These are phyloP conservation scores for Nebria salina DNA, from an alignment of 2,888 invertebrate species.

Conservation along the genomic window DNA sequence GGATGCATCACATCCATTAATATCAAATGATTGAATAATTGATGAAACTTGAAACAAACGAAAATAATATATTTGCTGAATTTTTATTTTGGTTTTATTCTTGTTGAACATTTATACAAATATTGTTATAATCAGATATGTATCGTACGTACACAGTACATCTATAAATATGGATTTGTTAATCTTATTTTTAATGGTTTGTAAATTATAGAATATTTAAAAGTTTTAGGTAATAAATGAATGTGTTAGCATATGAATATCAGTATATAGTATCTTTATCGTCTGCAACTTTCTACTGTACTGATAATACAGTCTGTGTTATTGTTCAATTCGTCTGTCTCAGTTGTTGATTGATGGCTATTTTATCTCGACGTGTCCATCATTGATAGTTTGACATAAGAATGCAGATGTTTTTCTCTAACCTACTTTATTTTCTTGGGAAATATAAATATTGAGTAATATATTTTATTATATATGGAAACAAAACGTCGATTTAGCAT, in stretches of 20 bases:
- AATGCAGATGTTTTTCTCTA: conserved; percentile 14
- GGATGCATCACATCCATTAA: conserved; percentile 18
- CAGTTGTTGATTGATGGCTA: not conserved
- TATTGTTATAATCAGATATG: not conserved
- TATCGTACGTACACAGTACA: not conserved
- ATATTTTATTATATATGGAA: not conserved
- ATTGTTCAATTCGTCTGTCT: conserved; percentile 12
- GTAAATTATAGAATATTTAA: too few relatives aligned
- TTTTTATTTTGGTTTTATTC: conserved; percentile 28
- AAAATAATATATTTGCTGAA: not conserved
- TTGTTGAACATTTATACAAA: conserved; percentile 38
- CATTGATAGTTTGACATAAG: conserved; percentile 5
- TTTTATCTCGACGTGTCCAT: conserved; percentile 15
- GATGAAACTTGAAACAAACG: conserved; percentile 26
- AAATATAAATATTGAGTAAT: not conserved
- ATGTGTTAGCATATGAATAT: too few relatives aligned
- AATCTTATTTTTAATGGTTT: too few relatives aligned
- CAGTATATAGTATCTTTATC: not conserved
- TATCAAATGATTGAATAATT: conserved; percentile 37
- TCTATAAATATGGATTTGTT: not conserved
- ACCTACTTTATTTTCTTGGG: not conserved
- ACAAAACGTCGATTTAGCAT: not conserved
- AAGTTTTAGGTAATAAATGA: too few relatives aligned
- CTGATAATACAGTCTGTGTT: conserved; percentile 9
- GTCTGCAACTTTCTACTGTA: not conserved